Base-by-base conservation (phyloP, 2,113 vertebrate genomes). In the Lycaon pictus region DNA sequence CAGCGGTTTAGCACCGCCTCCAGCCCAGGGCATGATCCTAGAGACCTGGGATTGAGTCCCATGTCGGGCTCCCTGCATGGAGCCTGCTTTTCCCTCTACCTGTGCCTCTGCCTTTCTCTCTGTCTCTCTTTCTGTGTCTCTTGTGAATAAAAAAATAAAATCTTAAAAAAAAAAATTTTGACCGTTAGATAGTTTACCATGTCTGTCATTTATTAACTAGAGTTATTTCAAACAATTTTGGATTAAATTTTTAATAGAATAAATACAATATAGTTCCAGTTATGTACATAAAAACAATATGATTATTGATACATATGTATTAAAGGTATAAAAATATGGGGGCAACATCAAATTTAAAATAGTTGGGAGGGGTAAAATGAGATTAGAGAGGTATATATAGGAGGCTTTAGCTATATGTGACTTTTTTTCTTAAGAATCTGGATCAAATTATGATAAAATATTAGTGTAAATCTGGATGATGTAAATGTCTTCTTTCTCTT, bases 191-290 rank as follows among this genome's bases (percentile, higher is more conserved):
- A 37, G 51, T 96, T 74, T 51, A 27, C 5, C 53, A 35, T 85
- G 43, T n/a, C 7, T 91, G 19, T 53, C 35, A n/a, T n/a, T 96
- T 80, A 23, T 74, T 76, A 82, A 67, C 51, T 65, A 62, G 32
- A 72, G n/a, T 92, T 86, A 92, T 76, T 92, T 92, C 51, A 92
- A 82, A 87, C 15, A 80, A 37, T 67, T 94, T 65, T 91, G 12
- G 76, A 51, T 96, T 62, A 89, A 85, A 17, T 53, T 71, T 60
- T 96, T n/a, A 25, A 32, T 37, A 85, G 56, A 56, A 76, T 35
- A 71, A 55, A 71, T 88, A 79, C 6, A 74, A 22, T 60, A 12
- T 81, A 74, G 37, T 82, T 23, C 35, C 32, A 67, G 7, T 88
- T 53, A 76, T 13, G 0, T 58, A 76, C 76, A 92, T 91, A 82